These are phyloP conservation scores for Nerophis ophidion DNA, from an alignment of 2,113 vertebrate genomes.

Conservation along the genomic window DNA sequence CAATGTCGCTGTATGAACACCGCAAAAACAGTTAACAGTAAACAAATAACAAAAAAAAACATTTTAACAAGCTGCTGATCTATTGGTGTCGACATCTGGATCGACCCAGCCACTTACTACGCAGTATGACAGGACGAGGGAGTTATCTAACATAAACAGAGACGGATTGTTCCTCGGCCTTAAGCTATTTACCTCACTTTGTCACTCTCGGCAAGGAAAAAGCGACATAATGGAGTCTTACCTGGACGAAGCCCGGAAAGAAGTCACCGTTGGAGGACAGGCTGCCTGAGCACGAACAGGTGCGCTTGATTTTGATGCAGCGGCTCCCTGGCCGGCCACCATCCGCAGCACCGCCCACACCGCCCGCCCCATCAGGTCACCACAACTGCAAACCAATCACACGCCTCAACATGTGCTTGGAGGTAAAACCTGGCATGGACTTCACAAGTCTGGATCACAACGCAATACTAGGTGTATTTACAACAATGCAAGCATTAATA, in stretches of 20 bases:
- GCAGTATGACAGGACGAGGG: too few species aligned
- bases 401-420: not conserved
- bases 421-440: conserved; percentile 9
- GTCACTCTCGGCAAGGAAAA: too few species aligned
- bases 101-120: too few species aligned
- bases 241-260: conserved; percentile 31
- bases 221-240: conserved; percentile 24
- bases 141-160: too few species aligned
- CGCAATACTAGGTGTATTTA: too few species aligned
- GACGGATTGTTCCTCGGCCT: not conserved
- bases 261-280: rapidly evolving
- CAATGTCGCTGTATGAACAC: too few species aligned
- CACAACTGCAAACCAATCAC: conserved; percentile 60
- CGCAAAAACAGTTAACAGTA: too few species aligned
- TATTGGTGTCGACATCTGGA: too few species aligned
- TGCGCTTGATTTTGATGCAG: conserved; percentile 33
- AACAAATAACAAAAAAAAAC: too few species aligned
- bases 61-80: too few species aligned
- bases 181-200: too few species aligned
- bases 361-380: conserved; percentile 63
- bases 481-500: too few species aligned
- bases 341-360: conserved; percentile 62
- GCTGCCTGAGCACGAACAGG: not conserved
- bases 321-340: conserved; percentile 18
- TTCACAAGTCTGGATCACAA: not conserved